Evolutionary conservation across 2,797 vertebrate species (phyloP).

Genomic region (Pempheris klunzingeri): DNA sequence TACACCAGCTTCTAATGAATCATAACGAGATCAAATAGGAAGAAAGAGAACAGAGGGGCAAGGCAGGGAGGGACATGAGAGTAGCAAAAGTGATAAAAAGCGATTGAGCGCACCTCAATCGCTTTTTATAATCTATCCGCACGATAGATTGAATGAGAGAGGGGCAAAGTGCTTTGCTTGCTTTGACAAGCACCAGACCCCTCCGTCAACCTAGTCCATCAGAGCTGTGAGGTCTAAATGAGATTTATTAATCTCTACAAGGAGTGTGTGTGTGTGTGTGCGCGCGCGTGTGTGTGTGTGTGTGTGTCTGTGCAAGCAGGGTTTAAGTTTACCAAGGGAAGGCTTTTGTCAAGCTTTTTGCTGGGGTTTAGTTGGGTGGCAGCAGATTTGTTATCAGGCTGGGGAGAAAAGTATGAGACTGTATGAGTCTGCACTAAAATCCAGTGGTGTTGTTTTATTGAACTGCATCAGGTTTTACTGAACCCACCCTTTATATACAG

Average conservation of each 20-base stretch:
- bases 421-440: not conserved
- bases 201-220: constrained; percentile 67
- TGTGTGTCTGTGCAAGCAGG: constrained; percentile 6
- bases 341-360: constrained; percentile 63
- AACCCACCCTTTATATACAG: too few relatives aligned
- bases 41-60: constrained; percentile 21
- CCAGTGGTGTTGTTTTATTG: constrained; percentile 17
- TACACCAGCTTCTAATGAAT: constrained; percentile 53
- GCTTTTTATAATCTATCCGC: too few relatives aligned
- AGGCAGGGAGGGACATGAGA: constrained; percentile 1
- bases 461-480: too few relatives aligned
- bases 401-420: constrained; percentile 21
- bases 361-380: constrained; percentile 57
- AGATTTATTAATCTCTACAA: constrained; percentile 71
- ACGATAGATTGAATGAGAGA: constrained; percentile 40
- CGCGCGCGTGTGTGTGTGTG: not conserved
- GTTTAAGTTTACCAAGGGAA: constrained; percentile 59
- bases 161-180: constrained; percentile 41
- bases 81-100: constrained; percentile 42
- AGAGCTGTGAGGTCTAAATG: constrained; percentile 60
- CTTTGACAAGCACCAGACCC: constrained; percentile 53
- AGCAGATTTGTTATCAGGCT: constrained; percentile 56
- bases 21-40: constrained; percentile 57
- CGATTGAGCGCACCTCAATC: too few relatives aligned
- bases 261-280: constrained; percentile 36